These are phyloP conservation scores for Lates calcarifer DNA, from an alignment of 2,113 vertebrate species.

Conservation along the genomic window DNA sequence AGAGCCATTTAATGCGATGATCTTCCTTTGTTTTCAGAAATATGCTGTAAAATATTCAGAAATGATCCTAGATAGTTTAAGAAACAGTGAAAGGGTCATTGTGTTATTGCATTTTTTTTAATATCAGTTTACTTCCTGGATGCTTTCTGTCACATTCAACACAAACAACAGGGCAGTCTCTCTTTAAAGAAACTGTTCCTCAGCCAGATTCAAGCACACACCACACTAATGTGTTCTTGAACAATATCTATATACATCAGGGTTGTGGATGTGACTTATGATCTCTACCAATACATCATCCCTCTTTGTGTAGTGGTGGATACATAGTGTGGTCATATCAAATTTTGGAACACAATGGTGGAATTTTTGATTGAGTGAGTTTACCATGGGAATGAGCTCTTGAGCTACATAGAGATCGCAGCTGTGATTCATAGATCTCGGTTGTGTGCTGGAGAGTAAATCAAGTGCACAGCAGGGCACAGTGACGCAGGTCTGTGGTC, in stretches of 20 bases:
- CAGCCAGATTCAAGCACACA: not conserved
- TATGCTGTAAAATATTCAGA: not conserved
- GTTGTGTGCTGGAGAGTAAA: constrained; percentile 27
- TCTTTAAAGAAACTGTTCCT: not conserved
- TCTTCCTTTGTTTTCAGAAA: not conserved
- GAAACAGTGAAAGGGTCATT: not conserved
- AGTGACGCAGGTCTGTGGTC: constrained; percentile 65
- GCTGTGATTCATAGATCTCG: constrained; percentile 34
- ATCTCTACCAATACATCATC: not conserved
- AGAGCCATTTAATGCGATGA: accelerated
- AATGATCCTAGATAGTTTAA: no score
- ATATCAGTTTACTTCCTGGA: no score
- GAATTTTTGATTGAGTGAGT: not conserved
- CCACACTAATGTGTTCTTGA: not conserved
- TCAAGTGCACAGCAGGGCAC: constrained; percentile 36
- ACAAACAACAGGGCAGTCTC: not conserved
- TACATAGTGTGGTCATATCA: not conserved
- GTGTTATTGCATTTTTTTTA: not conserved
- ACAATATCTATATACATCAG: not conserved
- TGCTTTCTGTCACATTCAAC: not conserved
- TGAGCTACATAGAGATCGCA: not conserved
- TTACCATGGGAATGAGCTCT: not conserved
- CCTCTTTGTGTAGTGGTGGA: not conserved
- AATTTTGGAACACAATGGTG: constrained; percentile 2
- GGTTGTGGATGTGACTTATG: constrained; percentile 9